Conservation (phyloP, 2,797 vertebrate species). For the Dermochelys coriacea region DNA sequence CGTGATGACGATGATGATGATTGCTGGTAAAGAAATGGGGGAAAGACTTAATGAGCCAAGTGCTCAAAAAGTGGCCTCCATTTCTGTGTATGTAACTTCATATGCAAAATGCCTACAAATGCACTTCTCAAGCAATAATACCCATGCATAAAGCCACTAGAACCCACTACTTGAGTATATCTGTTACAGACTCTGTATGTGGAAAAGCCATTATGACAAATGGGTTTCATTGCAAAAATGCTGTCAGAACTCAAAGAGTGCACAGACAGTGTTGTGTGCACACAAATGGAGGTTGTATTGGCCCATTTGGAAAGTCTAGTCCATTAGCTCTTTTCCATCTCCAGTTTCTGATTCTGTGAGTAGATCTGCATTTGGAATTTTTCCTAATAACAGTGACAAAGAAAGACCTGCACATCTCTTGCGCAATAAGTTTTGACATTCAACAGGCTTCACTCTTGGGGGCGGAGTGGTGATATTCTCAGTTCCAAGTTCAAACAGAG, state of each 20-base stretch:
- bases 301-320: neutral
- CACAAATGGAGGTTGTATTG: neutral
- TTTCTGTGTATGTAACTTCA: neutral
- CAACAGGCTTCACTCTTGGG: neutral
- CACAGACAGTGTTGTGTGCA: neutral
- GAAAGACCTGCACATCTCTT: neutral
- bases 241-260: neutral
- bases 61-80: neutral
- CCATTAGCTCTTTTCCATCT: neutral
- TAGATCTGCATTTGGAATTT: neutral
- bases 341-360: neutral
- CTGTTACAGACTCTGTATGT: neutral
- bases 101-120: neutral
- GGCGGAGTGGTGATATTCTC: neutral
- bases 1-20: neutral
- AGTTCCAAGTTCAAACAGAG: neutral
- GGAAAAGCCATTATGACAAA: rapidly evolving
- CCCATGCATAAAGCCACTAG: neutral
- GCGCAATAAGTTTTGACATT: neutral
- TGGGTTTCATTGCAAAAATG: neutral
- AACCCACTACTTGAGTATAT: neutral
- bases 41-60: neutral
- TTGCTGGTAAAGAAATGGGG: neutral
- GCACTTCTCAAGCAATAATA: neutral
- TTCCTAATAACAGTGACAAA: neutral